Base-by-base conservation (phyloP, 2,888 invertebrate species). In the Hypselothyrea guttata region DNA sequence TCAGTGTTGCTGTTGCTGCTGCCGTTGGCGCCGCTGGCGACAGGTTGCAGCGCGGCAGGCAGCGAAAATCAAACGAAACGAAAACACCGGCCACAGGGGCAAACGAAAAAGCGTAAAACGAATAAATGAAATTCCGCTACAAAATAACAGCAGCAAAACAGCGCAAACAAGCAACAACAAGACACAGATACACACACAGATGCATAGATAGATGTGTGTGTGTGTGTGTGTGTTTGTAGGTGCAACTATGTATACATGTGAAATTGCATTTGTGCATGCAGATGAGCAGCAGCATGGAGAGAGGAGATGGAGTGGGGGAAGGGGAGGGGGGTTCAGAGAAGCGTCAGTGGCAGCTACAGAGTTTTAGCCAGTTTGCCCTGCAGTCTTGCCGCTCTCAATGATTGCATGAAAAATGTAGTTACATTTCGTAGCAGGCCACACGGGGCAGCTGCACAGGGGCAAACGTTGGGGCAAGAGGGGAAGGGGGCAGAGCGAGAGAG, bases 201-300 rank as follows among this genome's bases (percentile, higher is more conserved):
- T 16, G 11, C 13, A 30, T 5, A 30, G n/a, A 49, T 9, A 34
- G 15, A 44, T 0, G 31, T 13, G 16, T 1, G 9, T 1, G 18
- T 13, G 40, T 11, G 38, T 53, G 42, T 52, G 42, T n/a, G 16
- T 1, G 9, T 1, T 22, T 13, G 40, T 11, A 41, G 49, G 42
- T 52, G 42, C 34, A 58, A 54, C 47, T 54, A 37, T 65, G 76
- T 53, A 49, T 61, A 55, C 60, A 74, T 68, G 69, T 60, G 58
- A 74, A 77, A 77, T 79, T 76, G 74, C 73, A 76, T 78, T 75
- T 72, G 72, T 60, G 75, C 54, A 70, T 76, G 70, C 71, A 65
- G 64, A 71, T 62, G 75, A 69, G 56, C 55, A 49, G 22, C 61
- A 47, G 45, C 15, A 38, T 38, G 16, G 38, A 13, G 41, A 22